phyloP scores from a whole-genome alignment of 2,888 invertebrate species.

The Sympetrum striolatum region DNA sequence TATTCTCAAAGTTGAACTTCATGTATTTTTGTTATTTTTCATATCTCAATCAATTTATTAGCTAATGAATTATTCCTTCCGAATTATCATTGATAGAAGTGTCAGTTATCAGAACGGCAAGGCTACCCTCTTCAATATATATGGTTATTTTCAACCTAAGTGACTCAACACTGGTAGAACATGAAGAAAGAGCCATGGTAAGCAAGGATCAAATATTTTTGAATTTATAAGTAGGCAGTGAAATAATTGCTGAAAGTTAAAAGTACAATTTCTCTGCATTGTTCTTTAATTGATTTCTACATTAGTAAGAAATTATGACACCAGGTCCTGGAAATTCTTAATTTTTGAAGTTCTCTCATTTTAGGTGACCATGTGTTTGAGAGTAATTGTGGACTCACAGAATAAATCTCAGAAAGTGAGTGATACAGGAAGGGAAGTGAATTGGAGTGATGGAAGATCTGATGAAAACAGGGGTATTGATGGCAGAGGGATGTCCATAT shows the following conservation, averaged over 20 bases:
- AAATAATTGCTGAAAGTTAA: background rate
- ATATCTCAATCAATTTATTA: background rate
- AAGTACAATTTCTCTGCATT: too few species aligned
- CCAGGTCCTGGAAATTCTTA: too few species aligned
- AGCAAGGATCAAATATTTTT: conserved; percentile 49
- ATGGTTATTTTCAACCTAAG: conserved; percentile 63
- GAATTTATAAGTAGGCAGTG: too few species aligned
- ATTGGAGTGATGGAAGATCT: background rate
- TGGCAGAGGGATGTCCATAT: conserved; percentile 48
- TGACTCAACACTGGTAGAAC: conserved; percentile 61
- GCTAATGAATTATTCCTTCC: background rate
- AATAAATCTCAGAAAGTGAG: background rate
- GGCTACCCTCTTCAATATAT: conserved; percentile 60
- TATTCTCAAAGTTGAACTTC: too few species aligned
- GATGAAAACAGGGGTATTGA: conserved; percentile 52
- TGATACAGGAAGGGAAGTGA: background rate
- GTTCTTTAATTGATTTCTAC: too few species aligned
- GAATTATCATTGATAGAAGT: background rate
- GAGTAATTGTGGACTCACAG: conserved; percentile 55
- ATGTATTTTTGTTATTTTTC: too few species aligned
- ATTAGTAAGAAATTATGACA: too few species aligned
- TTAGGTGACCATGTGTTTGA: conserved; percentile 48
- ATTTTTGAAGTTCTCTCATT: background rate
- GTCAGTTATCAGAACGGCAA: conserved; percentile 53
- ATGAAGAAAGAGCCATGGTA: conserved; percentile 59